phyloP scores from a whole-genome alignment of 2,797 vertebrate genomes.

The Spinus olivaceus region DNA sequence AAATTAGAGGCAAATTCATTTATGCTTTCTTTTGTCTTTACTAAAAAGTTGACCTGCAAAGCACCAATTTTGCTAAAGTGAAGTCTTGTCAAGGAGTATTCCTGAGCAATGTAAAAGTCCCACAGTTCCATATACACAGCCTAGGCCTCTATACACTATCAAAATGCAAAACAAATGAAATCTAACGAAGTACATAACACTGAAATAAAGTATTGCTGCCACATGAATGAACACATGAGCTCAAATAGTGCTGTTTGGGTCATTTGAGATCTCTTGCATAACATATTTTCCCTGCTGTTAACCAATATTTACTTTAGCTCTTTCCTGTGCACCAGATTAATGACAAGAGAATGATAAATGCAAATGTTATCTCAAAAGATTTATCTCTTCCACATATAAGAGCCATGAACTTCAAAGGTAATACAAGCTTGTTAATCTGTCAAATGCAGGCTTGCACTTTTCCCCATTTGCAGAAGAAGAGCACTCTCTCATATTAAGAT shows the following conservation, averaged over 20 bases:
- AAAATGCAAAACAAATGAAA: not conserved
- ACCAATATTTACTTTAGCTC: not conserved
- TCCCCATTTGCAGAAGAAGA: not conserved
- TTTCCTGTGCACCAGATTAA: not conserved
- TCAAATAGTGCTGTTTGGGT: not conserved
- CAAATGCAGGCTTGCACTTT: not conserved
- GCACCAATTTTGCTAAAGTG: not conserved
- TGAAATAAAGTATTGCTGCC: not conserved
- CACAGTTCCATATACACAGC: not conserved
- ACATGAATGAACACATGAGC: not conserved
- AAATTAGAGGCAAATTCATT: not conserved
- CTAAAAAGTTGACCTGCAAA: not conserved
- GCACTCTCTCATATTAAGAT: not conserved
- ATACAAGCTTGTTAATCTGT: not conserved
- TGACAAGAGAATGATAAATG: not conserved
- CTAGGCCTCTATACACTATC: not conserved
- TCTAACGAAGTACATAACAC: not conserved
- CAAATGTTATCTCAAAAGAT: conserved; percentile 7
- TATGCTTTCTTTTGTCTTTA: not conserved
- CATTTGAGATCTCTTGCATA: not conserved
- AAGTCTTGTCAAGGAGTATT: not conserved
- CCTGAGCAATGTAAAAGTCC: not conserved
- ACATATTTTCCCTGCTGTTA: not conserved
- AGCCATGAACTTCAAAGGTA: not conserved
- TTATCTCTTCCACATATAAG: not conserved